These are phyloP conservation scores for Pseudomugil gertrudae DNA, from an alignment of 2,797 vertebrate species.

Conservation along the genomic window DNA sequence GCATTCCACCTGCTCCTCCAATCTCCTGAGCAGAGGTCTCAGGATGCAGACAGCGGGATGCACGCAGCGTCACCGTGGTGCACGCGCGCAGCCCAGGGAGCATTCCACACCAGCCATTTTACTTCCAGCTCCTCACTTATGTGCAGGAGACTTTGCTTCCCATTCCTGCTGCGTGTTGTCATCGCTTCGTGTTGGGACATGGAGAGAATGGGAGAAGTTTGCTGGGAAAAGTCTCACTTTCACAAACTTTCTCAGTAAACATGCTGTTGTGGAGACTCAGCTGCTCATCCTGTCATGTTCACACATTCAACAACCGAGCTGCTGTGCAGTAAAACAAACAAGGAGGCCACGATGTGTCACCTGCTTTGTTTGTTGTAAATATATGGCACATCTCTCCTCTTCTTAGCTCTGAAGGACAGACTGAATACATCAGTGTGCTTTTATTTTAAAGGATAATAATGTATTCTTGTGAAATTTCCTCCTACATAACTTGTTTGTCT, in stretches of 20 bases:
- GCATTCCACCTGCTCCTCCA: constrained; percentile 78
- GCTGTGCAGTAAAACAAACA: background rate
- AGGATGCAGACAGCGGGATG: constrained; percentile 37
- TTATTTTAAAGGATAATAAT: too few species aligned
- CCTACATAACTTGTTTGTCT: background rate
- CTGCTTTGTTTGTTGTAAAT: background rate
- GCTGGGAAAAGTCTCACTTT: constrained; percentile 5
- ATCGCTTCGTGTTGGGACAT: background rate
- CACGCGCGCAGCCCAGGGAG: constrained; percentile 42
- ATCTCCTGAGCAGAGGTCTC: constrained; percentile 55
- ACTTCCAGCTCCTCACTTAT: background rate
- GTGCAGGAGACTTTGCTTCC: background rate
- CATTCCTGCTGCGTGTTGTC: constrained; percentile 1
- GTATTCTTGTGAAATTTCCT: background rate
- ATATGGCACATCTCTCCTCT: background rate
- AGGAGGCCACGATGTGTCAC: background rate
- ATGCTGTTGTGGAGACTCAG: too few species aligned
- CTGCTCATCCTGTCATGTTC: background rate
- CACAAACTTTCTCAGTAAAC: background rate
- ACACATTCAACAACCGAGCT: background rate
- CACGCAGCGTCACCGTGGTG: constrained; percentile 41
- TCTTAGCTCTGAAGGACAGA: too few species aligned
- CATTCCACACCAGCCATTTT: constrained; percentile 44
- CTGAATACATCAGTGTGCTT: too few species aligned
- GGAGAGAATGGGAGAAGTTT: too few species aligned